phyloP scores from a whole-genome alignment of 30 jellyfish, hydroid and myxozoan genomes.

The Hydractinia echinata region DNA sequence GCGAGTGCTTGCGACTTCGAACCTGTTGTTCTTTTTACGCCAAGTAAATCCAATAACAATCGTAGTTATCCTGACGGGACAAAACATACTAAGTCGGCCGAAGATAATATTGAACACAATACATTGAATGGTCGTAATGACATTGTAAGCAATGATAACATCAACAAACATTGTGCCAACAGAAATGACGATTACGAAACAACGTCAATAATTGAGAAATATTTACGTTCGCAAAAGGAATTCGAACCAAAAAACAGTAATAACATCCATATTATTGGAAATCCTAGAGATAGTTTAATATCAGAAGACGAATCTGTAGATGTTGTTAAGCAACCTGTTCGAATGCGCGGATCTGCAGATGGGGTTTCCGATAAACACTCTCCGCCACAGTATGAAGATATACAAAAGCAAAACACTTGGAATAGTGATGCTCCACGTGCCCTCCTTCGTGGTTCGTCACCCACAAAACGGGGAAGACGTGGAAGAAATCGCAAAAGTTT shows the following conservation, averaged over 20 bases:
- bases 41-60: conserved; percentile 6
- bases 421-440: conserved; percentile 12
- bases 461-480: neutral
- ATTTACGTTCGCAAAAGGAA: conserved; percentile 23
- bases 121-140: neutral
- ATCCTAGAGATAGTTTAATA: neutral
- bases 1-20: neutral
- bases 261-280: neutral
- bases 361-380: conserved; percentile 21
- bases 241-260: neutral
- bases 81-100: neutral
- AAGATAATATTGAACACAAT: neutral
- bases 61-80: neutral
- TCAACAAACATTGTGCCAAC: neutral
- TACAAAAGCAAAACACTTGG: neutral
- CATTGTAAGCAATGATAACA: neutral
- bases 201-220: conserved; percentile 22
- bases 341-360: conserved; percentile 23
- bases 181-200: neutral
- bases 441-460: neutral
- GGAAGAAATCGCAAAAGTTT: conserved; percentile 28
- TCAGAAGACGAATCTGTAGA: conserved; percentile 13
- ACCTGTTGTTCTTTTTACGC: conserved; percentile 18
- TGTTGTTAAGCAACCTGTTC: neutral
- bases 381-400: neutral